Evolutionary conservation across 1,140 invertebrate species (phyloP).

Genomic region (Palaemon carinicauda): DNA sequence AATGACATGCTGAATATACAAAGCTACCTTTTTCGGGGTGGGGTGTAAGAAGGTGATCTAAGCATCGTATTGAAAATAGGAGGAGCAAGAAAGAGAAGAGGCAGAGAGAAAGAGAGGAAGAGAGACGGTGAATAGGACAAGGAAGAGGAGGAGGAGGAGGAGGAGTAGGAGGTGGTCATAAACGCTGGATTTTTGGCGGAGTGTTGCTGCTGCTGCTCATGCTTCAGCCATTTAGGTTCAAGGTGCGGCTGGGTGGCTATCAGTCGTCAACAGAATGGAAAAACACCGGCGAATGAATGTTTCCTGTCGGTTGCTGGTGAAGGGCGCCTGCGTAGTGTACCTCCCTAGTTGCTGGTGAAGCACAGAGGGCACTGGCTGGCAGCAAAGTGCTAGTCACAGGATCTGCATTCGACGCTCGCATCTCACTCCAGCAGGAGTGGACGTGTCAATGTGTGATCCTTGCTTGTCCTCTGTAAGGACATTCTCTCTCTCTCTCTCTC

Average conservation of each 20-base stretch:
- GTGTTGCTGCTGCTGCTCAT: conserved; percentile 4
- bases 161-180: not conserved
- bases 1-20: no score
- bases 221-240: conserved; percentile 34
- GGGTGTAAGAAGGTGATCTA: no score
- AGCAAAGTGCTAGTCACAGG: not conserved
- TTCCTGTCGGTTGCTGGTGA: conserved; percentile 21
- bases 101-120: no score
- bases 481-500: not conserved
- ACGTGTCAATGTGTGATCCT: not conserved
- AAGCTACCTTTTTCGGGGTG: no score
- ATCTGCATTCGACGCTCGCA: conserved; percentile 3
- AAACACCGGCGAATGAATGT: conserved; percentile 44
- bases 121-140: no score
- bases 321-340: conserved; percentile 26
- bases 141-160: no score
- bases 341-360: not conserved
- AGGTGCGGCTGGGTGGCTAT: conserved; percentile 27
- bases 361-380: conserved; percentile 24
- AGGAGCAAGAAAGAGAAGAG: no score
- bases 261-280: conserved; percentile 44
- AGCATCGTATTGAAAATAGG: no score
- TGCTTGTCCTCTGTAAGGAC: no score
- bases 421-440: conserved; percentile 25
- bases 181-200: conserved; percentile 26